Conservation (phyloP, 2,113 vertebrate genomes). For the Isurus oxyrinchus region DNA sequence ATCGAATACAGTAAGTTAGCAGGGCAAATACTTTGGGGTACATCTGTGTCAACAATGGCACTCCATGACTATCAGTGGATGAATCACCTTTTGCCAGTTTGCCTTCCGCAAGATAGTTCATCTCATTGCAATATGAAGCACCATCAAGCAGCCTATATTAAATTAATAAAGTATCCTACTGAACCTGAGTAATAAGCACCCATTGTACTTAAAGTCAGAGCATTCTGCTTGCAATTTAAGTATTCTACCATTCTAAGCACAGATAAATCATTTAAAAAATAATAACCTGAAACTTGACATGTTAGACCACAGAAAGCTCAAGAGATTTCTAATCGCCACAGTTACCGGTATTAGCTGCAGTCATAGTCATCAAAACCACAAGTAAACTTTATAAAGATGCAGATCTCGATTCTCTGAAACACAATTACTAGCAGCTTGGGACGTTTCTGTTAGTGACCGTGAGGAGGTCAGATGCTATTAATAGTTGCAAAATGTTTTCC, state of each 20-base stretch:
- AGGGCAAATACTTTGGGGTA: background rate
- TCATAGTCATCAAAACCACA: slow-evolving; percentile 1
- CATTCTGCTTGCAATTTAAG: background rate
- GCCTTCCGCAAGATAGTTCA: background rate
- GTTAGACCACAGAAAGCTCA: background rate
- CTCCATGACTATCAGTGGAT: background rate
- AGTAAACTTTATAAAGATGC: background rate
- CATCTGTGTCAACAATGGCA: background rate
- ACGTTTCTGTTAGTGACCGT: background rate
- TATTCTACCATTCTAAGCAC: background rate
- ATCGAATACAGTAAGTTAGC: background rate
- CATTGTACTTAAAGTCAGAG: background rate
- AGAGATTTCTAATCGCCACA: background rate
- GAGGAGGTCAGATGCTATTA: background rate
- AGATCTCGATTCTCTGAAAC: background rate
- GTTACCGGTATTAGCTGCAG: background rate
- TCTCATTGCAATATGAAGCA: background rate
- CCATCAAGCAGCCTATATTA: background rate
- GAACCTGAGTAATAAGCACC: background rate
- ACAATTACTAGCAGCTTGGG: background rate
- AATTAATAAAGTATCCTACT: background rate
- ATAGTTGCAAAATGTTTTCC: background rate
- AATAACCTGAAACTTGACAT: background rate
- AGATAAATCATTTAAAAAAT: background rate
- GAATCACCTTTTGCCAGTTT: background rate